Evolutionary conservation across 2,113 vertebrate species (phyloP).

Genomic region (Uropsilus gracilis): DNA sequence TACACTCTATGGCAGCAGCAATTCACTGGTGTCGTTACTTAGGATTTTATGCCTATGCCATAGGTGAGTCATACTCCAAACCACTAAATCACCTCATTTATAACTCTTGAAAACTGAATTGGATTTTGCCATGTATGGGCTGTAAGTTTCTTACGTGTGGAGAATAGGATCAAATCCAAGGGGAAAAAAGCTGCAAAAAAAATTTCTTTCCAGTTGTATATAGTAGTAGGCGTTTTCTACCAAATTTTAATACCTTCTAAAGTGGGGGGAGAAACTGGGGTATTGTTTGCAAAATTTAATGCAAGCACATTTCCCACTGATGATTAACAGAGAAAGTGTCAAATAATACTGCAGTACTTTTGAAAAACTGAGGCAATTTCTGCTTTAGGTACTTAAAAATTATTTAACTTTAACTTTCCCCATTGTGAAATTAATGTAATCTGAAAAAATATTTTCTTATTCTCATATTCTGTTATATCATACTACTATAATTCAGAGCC

Average conservation of each 20-base stretch:
- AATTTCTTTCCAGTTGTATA: neutral
- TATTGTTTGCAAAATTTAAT: neutral
- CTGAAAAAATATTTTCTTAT: constrained; percentile 1
- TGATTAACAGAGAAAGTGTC: neutral
- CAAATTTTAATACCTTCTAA: constrained; percentile 14
- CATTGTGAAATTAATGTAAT: constrained; percentile 12
- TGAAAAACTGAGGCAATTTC: neutral
- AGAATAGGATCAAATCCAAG: neutral
- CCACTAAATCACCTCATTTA: neutral
- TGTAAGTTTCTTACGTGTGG: neutral
- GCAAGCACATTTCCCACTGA: neutral
- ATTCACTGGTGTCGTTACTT: constrained; percentile 29
- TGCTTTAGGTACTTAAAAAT: neutral
- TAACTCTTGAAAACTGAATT: neutral
- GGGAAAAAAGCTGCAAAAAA: neutral
- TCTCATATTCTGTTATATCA: constrained; percentile 3
- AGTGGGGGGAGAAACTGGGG: neutral
- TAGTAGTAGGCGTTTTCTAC: neutral
- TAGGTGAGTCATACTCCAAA: neutral
- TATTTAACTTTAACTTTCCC: neutral
- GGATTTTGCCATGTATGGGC: neutral
- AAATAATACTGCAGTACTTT: neutral
- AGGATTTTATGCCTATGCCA: neutral
- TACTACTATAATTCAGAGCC: neutral
- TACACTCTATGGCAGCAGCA: neutral